Base-by-base conservation (phyloP, 2,888 invertebrate species). In the Tetropium fuscum region DNA sequence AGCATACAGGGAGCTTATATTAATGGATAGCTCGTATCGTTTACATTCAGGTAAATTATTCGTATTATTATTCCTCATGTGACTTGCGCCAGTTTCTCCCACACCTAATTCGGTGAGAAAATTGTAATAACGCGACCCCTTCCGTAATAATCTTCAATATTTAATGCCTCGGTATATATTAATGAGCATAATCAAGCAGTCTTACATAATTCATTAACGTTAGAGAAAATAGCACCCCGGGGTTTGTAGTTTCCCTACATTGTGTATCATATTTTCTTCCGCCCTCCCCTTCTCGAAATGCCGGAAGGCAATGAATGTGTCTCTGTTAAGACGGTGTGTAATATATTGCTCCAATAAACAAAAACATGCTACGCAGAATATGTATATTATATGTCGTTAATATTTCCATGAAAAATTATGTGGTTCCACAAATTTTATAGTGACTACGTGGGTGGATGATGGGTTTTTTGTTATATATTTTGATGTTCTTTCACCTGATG, bases 151-250 rank as follows among this genome's bases (percentile, higher is more conserved):
- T 51, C 51, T 25, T 51, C 19, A 40, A 38, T 51, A 27, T 19
- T 40, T 51, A 27, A 51, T 38, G 40, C 27, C 15, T 2, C 51
- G 25, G 51, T 51, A 51, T 51, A 30, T 51, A 51, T 51, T 51
- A 51, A 51, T 51, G 51, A 51, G 27, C 51, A 51, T 51, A 51
- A 51, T 51, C 51, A 51, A 51, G 51, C 25, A 48, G 22, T 36
- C 40, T 51, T 51, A 51, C 51, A 51, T 51, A 51, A 51, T 51
- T 51, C 51, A 51, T 51, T 38, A 51, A 5, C 13, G 27, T 18
- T 40, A 40, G 38, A 51, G 51, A 51, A 51, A 51, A 40, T 40
- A 19, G 51, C 22, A 51, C 51, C 40, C 51, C 4, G 15, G 51
- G 40, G 51, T 25, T 51, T 20, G 20, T 11, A 38, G 16, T 40